These are phyloP conservation scores for Lucilia sericata DNA, from an alignment of 1,140 invertebrate genomes.

Conservation along the genomic window DNA sequence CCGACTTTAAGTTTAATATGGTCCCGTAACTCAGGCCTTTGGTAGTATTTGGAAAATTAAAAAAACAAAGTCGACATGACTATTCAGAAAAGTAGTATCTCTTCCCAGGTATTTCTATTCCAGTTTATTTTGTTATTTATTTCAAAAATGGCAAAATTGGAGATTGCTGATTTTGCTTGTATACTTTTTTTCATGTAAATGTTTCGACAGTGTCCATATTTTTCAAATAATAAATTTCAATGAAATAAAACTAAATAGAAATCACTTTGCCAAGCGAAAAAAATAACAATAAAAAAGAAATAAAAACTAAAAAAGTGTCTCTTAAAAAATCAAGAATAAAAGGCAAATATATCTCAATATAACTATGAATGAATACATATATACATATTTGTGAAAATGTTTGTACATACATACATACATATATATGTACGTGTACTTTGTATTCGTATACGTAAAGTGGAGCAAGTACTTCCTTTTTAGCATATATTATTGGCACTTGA, in stretches of 20 bases:
- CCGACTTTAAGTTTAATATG: no score
- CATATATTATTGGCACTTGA: conserved; percentile 37
- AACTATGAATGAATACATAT: neutral
- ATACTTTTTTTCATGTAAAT: no score
- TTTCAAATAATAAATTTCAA: neutral
- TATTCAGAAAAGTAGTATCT: no score
- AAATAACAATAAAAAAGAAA: neutral
- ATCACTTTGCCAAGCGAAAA: neutral
- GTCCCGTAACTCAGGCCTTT: no score
- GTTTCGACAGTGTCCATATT: neutral
- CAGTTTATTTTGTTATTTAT: no score
- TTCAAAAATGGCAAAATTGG: no score
- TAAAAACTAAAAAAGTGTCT: conserved; percentile 17
- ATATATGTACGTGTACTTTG: neutral
- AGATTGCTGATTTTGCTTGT: no score
- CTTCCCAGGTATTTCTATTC: no score
- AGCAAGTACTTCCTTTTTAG: conserved; percentile 13
- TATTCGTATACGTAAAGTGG: neutral
- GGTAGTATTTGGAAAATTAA: no score
- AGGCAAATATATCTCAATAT: neutral
- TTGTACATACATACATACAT: neutral
- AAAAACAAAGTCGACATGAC: no score
- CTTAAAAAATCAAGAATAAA: conserved; percentile 29
- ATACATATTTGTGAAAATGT: neutral
- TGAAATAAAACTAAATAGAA: neutral